phyloP scores from a whole-genome alignment of 2,888 invertebrate species.

The Sesia apiformis region DNA sequence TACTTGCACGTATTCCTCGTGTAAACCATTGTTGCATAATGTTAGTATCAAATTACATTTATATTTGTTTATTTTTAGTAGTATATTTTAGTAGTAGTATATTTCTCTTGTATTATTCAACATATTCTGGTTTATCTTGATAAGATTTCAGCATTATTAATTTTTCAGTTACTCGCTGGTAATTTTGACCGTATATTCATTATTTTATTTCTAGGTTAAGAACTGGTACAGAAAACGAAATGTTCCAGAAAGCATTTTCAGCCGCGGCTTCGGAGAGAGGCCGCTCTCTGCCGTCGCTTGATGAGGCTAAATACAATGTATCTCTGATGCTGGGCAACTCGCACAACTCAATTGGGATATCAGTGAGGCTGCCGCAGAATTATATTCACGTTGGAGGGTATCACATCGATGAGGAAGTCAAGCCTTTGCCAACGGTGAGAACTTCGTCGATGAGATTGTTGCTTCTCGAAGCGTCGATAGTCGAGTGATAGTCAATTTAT shows the following conservation, averaged over 20 bases:
- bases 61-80: no score
- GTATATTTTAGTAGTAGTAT: no score
- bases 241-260: constrained; percentile 10
- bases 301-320: constrained; percentile 30
- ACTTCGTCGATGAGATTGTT: no score
- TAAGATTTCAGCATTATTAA: no score
- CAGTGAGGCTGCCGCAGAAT: constrained; percentile 31
- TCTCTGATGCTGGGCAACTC: constrained; percentile 45
- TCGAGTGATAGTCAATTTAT: no score
- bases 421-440: constrained; percentile 34
- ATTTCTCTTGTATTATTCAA: no score
- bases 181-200: background rate
- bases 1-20: no score
- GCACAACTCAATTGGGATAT: constrained; percentile 28
- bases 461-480: no score
- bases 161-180: no score
- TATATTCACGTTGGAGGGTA: constrained; percentile 43
- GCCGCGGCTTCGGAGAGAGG: constrained; percentile 27
- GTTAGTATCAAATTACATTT: no score
- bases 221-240: background rate
- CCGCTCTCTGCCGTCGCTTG: constrained; percentile 21
- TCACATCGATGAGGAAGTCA: constrained; percentile 31
- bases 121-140: no score
- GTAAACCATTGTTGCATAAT: no score
- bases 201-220: background rate